phyloP scores from a whole-genome alignment of 1,140 invertebrate genomes.

The Temnothorax longispinosus region DNA sequence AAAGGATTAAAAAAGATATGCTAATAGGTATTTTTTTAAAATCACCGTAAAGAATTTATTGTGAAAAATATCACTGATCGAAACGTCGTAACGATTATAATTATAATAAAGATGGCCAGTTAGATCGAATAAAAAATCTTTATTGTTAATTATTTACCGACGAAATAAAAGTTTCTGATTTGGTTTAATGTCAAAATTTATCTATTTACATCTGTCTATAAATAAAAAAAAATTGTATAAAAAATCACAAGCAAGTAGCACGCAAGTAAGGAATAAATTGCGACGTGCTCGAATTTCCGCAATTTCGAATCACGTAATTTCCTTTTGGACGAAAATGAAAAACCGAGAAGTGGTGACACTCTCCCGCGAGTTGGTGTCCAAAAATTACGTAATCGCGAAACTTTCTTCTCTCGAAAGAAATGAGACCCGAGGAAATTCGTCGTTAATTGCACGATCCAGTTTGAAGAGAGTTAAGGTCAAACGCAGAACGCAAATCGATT shows the following conservation, averaged over 20 bases:
- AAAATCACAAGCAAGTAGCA: not conserved
- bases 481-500: not conserved
- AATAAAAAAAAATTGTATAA: not conserved
- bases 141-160: too few relatives aligned
- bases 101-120: too few relatives aligned
- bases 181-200: not conserved
- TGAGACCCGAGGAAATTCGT: not conserved
- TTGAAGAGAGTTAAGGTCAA: not conserved
- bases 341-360: not conserved
- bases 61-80: too few relatives aligned
- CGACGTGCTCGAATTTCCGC: not conserved
- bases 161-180: too few relatives aligned
- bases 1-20: too few relatives aligned
- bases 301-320: not conserved
- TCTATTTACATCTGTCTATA: not conserved
- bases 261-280: not conserved
- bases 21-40: too few relatives aligned
- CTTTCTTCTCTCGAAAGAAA: not conserved
- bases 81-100: too few relatives aligned
- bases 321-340: not conserved
- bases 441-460: not conserved
- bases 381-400: not conserved
- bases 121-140: too few relatives aligned
- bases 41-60: too few relatives aligned
- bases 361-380: not conserved